phyloP scores from a whole-genome alignment of 2,888 invertebrate species.

The Tetragnatha montana region DNA sequence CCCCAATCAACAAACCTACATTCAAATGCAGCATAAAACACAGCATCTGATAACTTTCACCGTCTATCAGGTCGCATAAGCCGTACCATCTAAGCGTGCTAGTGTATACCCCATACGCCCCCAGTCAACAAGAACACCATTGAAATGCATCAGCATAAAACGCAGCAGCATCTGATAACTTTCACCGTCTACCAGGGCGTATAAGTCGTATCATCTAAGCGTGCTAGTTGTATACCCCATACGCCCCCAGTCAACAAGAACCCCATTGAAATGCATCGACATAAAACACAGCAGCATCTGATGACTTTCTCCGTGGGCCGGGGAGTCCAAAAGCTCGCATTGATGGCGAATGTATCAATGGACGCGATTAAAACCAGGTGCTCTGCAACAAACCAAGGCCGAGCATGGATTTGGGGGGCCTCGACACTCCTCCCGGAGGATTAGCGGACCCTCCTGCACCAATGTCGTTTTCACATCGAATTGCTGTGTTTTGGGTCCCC shows the following conservation, averaged over 20 bases:
- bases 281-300: not conserved
- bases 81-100: too few relatives aligned
- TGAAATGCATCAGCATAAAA: too few relatives aligned
- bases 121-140: too few relatives aligned
- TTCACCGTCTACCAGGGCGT: too few relatives aligned
- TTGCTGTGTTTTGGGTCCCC: slow-evolving; percentile 32
- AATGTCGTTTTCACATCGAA: slow-evolving; percentile 57
- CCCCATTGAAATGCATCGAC: not conserved
- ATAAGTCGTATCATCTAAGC: too few relatives aligned
- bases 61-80: not conserved
- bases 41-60: not conserved
- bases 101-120: too few relatives aligned
- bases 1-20: too few relatives aligned
- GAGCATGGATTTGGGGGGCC: slow-evolving; percentile 31
- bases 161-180: too few relatives aligned
- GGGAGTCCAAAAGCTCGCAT: slow-evolving; percentile 26
- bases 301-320: not conserved
- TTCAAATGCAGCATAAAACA: not conserved
- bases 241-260: too few relatives aligned
- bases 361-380: slow-evolving; percentile 67
- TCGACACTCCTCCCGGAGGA: slow-evolving; percentile 42
- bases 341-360: slow-evolving; percentile 53
- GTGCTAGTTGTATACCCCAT: too few relatives aligned
- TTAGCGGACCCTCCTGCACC: slow-evolving; percentile 45
- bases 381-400: slow-evolving; percentile 58